phyloP scores from a whole-genome alignment of 2,797 vertebrate genomes.

The Thripadectes ignobilis region DNA sequence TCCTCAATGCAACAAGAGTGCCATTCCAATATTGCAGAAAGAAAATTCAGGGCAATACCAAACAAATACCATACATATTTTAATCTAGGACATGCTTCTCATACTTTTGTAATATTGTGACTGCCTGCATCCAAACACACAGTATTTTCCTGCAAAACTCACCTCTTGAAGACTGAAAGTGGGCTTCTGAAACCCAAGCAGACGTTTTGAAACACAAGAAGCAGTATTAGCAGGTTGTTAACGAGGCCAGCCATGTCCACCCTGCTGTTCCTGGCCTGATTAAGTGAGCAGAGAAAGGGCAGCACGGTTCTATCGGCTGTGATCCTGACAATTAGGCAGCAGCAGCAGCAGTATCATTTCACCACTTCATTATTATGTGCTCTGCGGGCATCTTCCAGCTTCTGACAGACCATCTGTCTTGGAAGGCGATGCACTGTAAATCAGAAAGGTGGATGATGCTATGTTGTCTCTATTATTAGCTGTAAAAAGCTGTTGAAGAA shows the following conservation, averaged over 20 bases:
- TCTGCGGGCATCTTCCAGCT: conserved; percentile 55
- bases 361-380: conserved; percentile 70
- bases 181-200: conserved; percentile 76
- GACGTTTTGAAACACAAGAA: conserved; percentile 79
- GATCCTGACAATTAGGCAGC: conserved; percentile 51
- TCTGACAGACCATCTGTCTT: conserved; percentile 66
- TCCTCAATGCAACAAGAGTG: background rate
- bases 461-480: conserved; percentile 11
- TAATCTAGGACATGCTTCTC: background rate
- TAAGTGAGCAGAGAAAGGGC: conserved; percentile 42
- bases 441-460: conserved; percentile 23
- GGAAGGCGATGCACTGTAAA: conserved; percentile 22
- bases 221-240: conserved; percentile 74
- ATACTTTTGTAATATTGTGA: background rate
- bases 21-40: background rate
- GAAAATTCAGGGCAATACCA: background rate
- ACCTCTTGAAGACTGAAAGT: conserved; percentile 85
- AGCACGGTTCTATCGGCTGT: conserved; percentile 40
- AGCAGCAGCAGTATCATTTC: conserved; percentile 60
- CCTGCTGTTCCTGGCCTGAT: conserved; percentile 57
- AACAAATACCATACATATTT: background rate
- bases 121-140: background rate
- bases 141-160: conserved; percentile 35
- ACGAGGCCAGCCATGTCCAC: conserved; percentile 80
- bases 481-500: conserved; percentile 8